These are phyloP conservation scores for Phania funesta DNA, from an alignment of 2,888 invertebrate genomes.

Conservation along the genomic window DNA sequence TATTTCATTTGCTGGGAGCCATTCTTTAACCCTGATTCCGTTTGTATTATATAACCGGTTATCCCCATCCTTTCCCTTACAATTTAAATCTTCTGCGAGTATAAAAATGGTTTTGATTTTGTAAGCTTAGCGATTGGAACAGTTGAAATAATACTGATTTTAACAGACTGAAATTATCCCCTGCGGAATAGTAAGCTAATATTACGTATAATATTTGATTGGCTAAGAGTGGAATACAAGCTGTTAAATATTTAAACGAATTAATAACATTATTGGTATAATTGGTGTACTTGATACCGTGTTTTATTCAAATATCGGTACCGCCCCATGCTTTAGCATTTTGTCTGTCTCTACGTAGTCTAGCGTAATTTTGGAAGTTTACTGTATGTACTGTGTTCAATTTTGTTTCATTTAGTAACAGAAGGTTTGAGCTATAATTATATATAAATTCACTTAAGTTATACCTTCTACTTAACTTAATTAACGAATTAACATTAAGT, in stretches of 20 bases:
- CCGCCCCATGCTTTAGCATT: background rate
- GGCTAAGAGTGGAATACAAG: background rate
- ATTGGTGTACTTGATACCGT: conserved; percentile 4
- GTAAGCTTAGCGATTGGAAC: conserved; percentile 19
- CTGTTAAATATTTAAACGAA: conserved; percentile 14
- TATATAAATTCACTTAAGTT: too few species aligned
- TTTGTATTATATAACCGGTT: conserved; percentile 5
- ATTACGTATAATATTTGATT: conserved; percentile 4
- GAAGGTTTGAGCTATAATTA: too few species aligned
- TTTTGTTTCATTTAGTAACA: too few species aligned
- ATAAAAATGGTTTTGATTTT: conserved; percentile 8
- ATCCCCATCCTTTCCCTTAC: conserved; percentile 9
- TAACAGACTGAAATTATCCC: background rate
- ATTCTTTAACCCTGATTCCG: conserved; percentile 6
- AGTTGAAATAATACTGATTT: background rate
- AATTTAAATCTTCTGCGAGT: conserved; percentile 27
- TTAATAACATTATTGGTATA: background rate
- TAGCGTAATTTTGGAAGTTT: too few species aligned
- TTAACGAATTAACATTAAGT: conserved; percentile 41
- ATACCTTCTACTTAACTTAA: background rate
- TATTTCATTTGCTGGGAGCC: conserved; percentile 2
- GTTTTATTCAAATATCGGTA: conserved; percentile 37
- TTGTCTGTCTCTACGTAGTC: background rate
- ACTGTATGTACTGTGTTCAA: too few species aligned
- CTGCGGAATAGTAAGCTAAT: conserved; percentile 22